A percentile compares a stretch with the other conserved stretches of the same genome.
These are phyloP conservation scores for Phalloptychus januarius DNA, from an alignment of 2,797 vertebrate species.

Conservation along the genomic window DNA sequence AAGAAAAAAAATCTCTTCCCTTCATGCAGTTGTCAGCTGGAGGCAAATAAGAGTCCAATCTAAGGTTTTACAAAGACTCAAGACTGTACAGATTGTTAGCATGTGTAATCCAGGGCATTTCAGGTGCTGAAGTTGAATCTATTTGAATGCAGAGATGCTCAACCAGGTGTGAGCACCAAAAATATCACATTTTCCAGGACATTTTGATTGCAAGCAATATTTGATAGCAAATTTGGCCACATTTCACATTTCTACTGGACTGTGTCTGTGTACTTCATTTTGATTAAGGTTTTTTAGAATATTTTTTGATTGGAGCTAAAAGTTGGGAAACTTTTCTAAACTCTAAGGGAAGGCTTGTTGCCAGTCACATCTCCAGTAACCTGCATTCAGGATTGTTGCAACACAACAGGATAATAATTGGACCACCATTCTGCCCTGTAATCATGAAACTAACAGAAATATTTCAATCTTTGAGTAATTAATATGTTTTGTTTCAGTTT, in stretches of 20 bases:
- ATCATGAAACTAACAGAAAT: background rate
- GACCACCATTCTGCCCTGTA: background rate
- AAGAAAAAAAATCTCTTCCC: slow-evolving; percentile 34
- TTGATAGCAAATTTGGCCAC: slow-evolving; percentile 26
- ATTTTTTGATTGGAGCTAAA: slow-evolving; percentile 27
- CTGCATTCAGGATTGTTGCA: background rate
- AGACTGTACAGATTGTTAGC: slow-evolving; percentile 56
- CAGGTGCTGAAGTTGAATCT: slow-evolving; percentile 20
- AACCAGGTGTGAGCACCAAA: slow-evolving; percentile 31
- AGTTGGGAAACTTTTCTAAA: background rate
- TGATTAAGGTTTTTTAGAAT: slow-evolving; percentile 23
- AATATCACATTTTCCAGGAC: slow-evolving; percentile 37
- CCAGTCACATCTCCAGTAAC: background rate
- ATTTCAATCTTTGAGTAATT: background rate
- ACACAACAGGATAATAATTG: background rate
- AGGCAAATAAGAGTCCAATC: slow-evolving; percentile 58
- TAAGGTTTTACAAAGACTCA: slow-evolving; percentile 59
- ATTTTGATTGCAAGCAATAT: slow-evolving; percentile 49
- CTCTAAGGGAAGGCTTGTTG: background rate
- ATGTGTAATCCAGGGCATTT: slow-evolving; percentile 46
- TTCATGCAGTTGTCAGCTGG: slow-evolving; percentile 66
- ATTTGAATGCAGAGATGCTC: slow-evolving; percentile 19
- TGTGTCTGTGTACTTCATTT: slow-evolving; percentile 24
- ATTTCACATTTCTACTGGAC: background rate
- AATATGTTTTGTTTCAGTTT: background rate